Percentiles rank a stretch among this genome's conserved stretches.
phyloP scores from a whole-genome alignment of 2,888 invertebrate genomes.

The Taphrorychus bicolor region DNA sequence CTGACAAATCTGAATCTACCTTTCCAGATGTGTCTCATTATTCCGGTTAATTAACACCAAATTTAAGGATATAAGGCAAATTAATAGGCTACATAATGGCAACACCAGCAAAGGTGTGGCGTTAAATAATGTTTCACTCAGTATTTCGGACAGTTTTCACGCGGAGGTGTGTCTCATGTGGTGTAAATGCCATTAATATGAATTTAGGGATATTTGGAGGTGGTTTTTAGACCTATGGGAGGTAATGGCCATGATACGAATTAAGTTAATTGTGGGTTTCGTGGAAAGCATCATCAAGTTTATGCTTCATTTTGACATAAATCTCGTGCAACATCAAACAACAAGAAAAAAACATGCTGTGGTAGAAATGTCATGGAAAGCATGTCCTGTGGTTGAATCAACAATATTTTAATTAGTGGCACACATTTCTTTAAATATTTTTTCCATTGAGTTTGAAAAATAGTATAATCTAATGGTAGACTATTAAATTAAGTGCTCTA shows the following conservation, averaged over 20 bases:
- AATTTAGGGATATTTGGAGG: conserved; percentile 46
- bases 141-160: conserved; percentile 56
- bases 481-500: not conserved
- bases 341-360: too few species aligned
- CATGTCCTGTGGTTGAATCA: too few species aligned
- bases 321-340: too few species aligned
- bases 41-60: not conserved
- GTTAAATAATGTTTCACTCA: conserved; percentile 59
- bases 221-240: not conserved
- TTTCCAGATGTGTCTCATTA: not conserved
- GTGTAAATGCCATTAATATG: conserved; percentile 57
- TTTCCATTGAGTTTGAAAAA: too few species aligned
- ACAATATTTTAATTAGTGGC: too few species aligned
- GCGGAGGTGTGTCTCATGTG: conserved; percentile 57
- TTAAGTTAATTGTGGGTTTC: too few species aligned
- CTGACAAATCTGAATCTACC: not conserved
- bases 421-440: too few species aligned
- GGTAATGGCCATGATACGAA: too few species aligned
- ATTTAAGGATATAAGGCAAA: conserved; percentile 1
- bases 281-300: too few species aligned
- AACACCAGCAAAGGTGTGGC: conserved; percentile 59
- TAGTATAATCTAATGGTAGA: not conserved
- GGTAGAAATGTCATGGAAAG: too few species aligned
- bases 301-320: too few species aligned
- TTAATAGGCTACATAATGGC: conserved; percentile 57